phyloP scores from a whole-genome alignment of 2,888 invertebrate species.

The Pherbina coryleti region DNA sequence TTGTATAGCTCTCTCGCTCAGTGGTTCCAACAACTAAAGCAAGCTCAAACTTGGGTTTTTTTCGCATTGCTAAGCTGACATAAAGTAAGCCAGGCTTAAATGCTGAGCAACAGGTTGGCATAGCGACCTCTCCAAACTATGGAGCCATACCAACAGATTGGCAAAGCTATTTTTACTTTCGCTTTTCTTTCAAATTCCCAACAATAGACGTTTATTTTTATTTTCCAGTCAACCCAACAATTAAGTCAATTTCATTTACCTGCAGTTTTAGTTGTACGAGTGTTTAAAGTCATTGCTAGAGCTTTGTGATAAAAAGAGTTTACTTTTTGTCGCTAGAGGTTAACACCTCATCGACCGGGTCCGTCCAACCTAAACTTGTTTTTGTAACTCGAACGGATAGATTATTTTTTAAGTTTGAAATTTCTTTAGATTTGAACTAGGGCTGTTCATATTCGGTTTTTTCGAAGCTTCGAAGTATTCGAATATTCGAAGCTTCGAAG shows the following conservation, averaged over 20 bases:
- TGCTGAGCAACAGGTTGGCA: neutral
- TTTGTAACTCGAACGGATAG: too few species aligned
- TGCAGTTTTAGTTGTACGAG: neutral
- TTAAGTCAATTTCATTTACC: constrained; percentile 14
- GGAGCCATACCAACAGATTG: neutral
- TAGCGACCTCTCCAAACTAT: neutral
- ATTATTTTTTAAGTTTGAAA: too few species aligned
- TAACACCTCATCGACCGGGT: too few species aligned
- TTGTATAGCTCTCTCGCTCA: neutral
- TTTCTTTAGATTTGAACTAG: too few species aligned
- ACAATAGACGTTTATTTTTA: neutral
- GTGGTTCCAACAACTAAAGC: too few species aligned
- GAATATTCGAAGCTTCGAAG: too few species aligned
- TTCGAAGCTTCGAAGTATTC: too few species aligned
- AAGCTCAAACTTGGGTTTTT: too few species aligned
- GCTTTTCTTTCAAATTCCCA: constrained; percentile 42
- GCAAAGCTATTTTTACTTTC: constrained; percentile 37
- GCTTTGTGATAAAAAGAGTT: neutral
- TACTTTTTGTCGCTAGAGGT: neutral
- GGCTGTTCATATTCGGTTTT: too few species aligned
- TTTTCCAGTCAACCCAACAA: neutral
- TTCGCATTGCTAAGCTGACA: too few species aligned
- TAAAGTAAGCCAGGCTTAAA: neutral
- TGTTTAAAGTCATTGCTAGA: constrained; percentile 29
- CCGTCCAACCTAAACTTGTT: too few species aligned